Conservation (phyloP, 2,797 vertebrate genomes). For the Bovichtus diacanthus region DNA sequence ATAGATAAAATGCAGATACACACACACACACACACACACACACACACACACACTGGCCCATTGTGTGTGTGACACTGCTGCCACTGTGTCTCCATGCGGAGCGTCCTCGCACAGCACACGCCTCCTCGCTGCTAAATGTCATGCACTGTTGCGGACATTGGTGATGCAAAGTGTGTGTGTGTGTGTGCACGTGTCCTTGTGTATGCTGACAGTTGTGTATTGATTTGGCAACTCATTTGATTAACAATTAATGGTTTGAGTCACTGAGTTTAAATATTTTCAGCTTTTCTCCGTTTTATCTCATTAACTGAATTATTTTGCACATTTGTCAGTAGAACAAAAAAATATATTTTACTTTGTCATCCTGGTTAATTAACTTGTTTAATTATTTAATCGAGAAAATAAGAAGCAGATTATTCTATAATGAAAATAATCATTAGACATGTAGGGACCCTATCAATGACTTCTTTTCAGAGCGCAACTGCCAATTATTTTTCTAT, state of each 20-base stretch:
- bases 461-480: not conserved
- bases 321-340: not conserved
- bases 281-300: no score
- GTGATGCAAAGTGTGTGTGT: slow-evolving; percentile 30
- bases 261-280: not conserved
- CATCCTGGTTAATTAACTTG: not conserved
- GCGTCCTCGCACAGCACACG: slow-evolving; percentile 67
- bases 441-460: not conserved
- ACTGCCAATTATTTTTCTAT: not conserved
- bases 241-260: not conserved
- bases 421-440: slow-evolving; percentile 1
- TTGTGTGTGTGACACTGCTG: slow-evolving; percentile 71
- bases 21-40: slow-evolving; percentile 28
- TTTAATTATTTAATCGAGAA: not conserved
- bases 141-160: slow-evolving; percentile 37
- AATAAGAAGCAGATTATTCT: not conserved
- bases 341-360: not conserved
- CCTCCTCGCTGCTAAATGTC: slow-evolving; percentile 70
- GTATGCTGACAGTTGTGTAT: not conserved
- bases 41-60: slow-evolving; percentile 52
- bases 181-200: not conserved
- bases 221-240: not conserved
- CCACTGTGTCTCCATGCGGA: slow-evolving; percentile 64
- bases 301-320: not conserved
- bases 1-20: slow-evolving; percentile 47